Conservation (phyloP, 2,113 vertebrate genomes). For the Peromyscus polionotus region DNA sequence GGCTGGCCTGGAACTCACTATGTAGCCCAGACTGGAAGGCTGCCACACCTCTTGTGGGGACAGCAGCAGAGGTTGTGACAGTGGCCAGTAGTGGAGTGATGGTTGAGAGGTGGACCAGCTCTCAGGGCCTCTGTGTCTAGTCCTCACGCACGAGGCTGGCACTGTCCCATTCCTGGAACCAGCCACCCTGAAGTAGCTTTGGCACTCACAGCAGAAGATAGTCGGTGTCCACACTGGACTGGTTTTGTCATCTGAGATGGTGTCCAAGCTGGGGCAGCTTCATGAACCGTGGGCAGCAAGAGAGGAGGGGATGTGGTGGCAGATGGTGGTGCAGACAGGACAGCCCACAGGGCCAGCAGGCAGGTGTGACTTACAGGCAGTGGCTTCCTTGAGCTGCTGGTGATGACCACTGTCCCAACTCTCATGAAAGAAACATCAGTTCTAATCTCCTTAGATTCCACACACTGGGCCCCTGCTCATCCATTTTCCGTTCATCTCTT, state of each 20-base stretch:
- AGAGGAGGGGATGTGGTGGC: neutral
- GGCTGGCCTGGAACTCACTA: neutral
- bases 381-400: constrained; percentile 66
- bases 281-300: accelerated
- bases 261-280: neutral
- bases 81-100: neutral
- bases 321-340: neutral
- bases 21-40: neutral
- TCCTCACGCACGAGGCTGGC: neutral
- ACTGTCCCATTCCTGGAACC: neutral
- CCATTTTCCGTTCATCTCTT: constrained; percentile 82
- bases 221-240: neutral
- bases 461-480: constrained; percentile 61
- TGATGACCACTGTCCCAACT: constrained; percentile 55
- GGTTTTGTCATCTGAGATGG: neutral
- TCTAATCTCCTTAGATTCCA: constrained; percentile 73
- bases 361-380: constrained; percentile 51
- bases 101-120: neutral
- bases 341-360: neutral
- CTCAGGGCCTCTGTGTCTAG: neutral
- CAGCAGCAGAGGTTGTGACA: neutral
- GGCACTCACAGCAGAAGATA: neutral
- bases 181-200: neutral
- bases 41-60: neutral
- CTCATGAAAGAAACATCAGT: constrained; percentile 89